Evolutionary conservation across 1,140 invertebrate species (phyloP).

Genomic region (Sinonovacula constricta): DNA sequence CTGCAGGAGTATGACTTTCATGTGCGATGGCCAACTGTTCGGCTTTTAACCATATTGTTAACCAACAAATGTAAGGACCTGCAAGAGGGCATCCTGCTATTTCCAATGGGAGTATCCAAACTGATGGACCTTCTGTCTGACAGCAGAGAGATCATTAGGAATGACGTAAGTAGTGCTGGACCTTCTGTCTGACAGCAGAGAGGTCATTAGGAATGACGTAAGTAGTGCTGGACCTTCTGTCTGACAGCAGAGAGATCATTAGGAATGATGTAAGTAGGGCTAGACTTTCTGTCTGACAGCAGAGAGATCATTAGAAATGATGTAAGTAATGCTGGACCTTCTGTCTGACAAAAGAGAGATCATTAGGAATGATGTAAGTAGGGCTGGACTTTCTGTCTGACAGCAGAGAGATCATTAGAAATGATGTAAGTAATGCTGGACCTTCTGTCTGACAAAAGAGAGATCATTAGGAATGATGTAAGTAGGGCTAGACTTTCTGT

Average conservation of each 20-base stretch:
- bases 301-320: conserved; percentile 98
- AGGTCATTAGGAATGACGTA: no score
- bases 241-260: conserved; percentile 96
- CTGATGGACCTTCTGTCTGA: conserved; percentile 97
- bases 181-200: conserved; percentile 3
- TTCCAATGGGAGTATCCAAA: conserved; percentile 98
- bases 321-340: no score
- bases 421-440: no score
- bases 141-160: conserved; percentile 96
- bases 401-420: no score
- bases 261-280: conserved; percentile 96
- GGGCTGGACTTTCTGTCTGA: no score
- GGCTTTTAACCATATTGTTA: conserved; percentile 82
- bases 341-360: no score
- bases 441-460: no score
- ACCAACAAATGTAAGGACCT: conserved; percentile 87
- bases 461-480: no score
- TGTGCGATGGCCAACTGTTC: conserved; percentile 87
- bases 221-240: conserved; percentile 98
- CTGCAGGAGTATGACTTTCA: conserved; percentile 91
- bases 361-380: no score
- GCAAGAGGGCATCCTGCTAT: conserved; percentile 95
- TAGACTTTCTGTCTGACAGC: conserved; percentile 95
- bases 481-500: no score
- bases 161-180: conserved; percentile 85